Conservation (phyloP, 2,113 vertebrate species). For the Colaptes auratus region DNA sequence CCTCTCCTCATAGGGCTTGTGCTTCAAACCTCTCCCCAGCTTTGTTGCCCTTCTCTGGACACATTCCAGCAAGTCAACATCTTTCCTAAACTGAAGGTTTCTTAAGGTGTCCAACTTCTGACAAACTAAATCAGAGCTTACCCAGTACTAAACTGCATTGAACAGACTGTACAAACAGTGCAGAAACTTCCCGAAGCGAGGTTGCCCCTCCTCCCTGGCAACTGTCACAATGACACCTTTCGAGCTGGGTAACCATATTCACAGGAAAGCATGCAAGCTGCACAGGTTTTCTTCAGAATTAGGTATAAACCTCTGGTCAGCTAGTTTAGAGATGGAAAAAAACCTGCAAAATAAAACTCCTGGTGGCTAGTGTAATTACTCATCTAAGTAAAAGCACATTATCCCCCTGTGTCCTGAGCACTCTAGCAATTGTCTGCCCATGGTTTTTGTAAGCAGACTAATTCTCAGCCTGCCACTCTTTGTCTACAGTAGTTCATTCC, state of each 20-base stretch:
- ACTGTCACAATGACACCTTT: neutral
- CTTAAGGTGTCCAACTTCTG: neutral
- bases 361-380: neutral
- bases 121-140: slow-evolving; percentile 25
- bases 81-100: neutral
- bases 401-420: rapidly evolving
- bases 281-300: neutral
- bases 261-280: neutral
- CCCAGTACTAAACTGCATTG: neutral
- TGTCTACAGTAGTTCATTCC: neutral
- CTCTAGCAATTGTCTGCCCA: neutral
- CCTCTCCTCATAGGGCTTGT: too few relatives aligned
- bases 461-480: slow-evolving; percentile 5
- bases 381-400: neutral
- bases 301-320: neutral
- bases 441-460: neutral
- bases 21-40: too few relatives aligned
- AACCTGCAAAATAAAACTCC: neutral
- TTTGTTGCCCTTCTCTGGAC: too few relatives aligned
- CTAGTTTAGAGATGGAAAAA: neutral
- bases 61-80: too few relatives aligned
- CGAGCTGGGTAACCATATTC: neutral
- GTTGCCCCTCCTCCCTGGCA: neutral
- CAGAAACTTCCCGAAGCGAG: neutral
- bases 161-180: neutral